A percentile compares a stretch with the other conserved stretches of the same genome.
Evolutionary conservation across 2,113 vertebrate species (phyloP).

Genomic region (Natator depressus): DNA sequence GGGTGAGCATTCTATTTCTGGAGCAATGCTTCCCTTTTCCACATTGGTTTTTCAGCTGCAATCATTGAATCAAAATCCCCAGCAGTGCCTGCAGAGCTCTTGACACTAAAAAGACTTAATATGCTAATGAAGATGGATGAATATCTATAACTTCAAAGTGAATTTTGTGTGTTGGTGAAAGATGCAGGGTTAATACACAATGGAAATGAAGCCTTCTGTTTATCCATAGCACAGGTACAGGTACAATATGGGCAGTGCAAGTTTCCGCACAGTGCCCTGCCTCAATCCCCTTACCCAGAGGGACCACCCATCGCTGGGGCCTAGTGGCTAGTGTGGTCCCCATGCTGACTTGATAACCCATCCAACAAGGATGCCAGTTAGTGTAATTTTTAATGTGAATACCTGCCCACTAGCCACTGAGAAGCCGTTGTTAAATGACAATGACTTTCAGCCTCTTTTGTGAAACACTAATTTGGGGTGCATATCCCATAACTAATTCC

Average conservation of each 20-base stretch:
- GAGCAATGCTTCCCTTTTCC: background rate
- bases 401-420: background rate
- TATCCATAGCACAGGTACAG: background rate
- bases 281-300: background rate
- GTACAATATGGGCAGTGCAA: background rate
- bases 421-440: background rate
- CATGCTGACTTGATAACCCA: background rate
- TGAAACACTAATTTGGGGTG: background rate
- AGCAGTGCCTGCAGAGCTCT: background rate
- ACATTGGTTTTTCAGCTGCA: background rate
- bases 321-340: background rate
- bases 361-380: background rate
- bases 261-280: background rate
- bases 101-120: background rate
- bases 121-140: background rate
- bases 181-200: background rate
- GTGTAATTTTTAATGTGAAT: background rate
- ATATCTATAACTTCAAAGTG: background rate
- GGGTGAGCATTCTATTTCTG: background rate
- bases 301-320: background rate
- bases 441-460: background rate
- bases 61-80: background rate
- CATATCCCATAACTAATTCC: background rate
- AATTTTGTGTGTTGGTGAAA: background rate
- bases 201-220: background rate